Evolutionary conservation across 2,113 vertebrate genomes (phyloP), one percentile per base, ranked within the genome.

Genomic region (Semnopithecus entellus): DNA sequence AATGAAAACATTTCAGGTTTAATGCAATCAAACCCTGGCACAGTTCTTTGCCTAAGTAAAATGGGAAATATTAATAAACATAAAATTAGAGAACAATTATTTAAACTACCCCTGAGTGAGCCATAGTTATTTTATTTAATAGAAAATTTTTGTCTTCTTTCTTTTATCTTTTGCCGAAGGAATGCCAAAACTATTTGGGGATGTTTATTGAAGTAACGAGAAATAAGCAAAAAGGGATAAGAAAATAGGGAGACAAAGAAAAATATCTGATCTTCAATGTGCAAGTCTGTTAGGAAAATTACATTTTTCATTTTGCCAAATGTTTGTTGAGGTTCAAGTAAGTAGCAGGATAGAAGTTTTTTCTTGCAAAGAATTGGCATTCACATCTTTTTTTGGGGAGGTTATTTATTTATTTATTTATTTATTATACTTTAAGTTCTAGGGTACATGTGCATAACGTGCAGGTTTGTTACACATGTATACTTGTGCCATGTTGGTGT

Each of bases 301-400:
- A 38, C 70, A 43, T 35, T 86, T 80, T 85, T 93, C 10, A 64
- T 78, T 59, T 84, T 88, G 30, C 48, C 25, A 59, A 88, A 38
- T 38, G 66, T 91, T 89, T 85, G 38, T 40, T 81, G 50, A 95
- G 8, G 48, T 97, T 96, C 61, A 96, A 84, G 50, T 91, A 95
- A 64, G 48, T 35, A 88, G 32, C 0, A 40, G 68, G 70, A 86
- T 64, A 43, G 64, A 84, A 76, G 43, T 38, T 32, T 70, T 84
- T 43, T 16, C 35, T 91, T 82, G 52, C 27, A 35, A 57, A 27
- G 57, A 93, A 57, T 27, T 91, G 72, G 30, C 82, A 88, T 48
- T 93, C 93, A 61, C 1, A 68, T 91, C 32, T 76, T 85, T 40
- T 40, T 40, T 40, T 4, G 40, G 40, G 40, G 40, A 4, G 40